A percentile compares a stretch with the other conserved stretches of the same genome.
Conservation (phyloP, 2,797 vertebrate genomes). For the Bucorvus abyssinicus region DNA sequence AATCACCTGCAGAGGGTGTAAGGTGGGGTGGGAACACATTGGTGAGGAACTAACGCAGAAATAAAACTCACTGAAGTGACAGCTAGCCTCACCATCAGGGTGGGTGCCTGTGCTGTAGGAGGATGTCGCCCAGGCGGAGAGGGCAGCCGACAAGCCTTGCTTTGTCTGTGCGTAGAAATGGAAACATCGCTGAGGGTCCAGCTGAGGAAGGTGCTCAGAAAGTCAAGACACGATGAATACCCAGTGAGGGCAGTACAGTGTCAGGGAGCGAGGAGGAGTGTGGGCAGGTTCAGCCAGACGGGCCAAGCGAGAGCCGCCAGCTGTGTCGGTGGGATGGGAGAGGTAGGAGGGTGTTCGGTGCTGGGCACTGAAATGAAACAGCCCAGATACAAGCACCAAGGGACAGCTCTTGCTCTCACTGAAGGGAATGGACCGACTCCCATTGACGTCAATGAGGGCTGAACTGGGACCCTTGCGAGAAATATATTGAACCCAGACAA, state of each 20-base stretch:
- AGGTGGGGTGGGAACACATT: neutral
- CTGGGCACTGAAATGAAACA: constrained; percentile 27
- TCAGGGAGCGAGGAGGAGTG: neutral
- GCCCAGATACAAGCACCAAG: constrained; percentile 32
- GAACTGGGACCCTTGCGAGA: constrained; percentile 65
- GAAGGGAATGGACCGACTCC: constrained; percentile 61
- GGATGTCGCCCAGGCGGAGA: neutral
- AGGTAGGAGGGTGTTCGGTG: constrained; percentile 23
- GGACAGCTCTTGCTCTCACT: constrained; percentile 47
- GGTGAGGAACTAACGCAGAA: neutral
- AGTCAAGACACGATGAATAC: neutral
- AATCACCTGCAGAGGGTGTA: neutral
- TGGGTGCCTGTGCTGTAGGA: neutral
- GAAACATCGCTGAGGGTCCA: neutral
- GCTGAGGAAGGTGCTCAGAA: neutral
- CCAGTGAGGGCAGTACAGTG: neutral
- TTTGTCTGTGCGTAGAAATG: neutral
- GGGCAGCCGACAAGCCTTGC: neutral
- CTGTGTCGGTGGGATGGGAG: neutral
- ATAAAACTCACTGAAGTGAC: neutral
- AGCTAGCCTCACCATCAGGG: neutral
- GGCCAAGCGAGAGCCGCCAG: neutral
- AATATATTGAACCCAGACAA: constrained; percentile 72
- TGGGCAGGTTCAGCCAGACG: neutral
- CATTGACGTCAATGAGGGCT: constrained; percentile 70